These are phyloP conservation scores for Hymenochirus boettgeri DNA, from an alignment of 2,113 vertebrate genomes.

Conservation along the genomic window DNA sequence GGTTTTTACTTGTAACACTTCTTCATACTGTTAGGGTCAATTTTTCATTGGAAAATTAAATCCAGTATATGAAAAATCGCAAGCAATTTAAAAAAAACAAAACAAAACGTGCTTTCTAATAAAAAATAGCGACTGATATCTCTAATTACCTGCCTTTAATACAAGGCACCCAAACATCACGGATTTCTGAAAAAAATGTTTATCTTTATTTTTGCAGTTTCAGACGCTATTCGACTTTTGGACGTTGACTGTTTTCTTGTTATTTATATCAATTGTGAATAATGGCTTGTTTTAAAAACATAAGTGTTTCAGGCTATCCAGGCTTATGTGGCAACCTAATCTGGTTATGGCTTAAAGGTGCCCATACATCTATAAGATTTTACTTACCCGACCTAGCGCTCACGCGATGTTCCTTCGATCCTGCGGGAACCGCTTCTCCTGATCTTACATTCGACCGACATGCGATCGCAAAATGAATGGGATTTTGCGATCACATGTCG, in stretches of 20 bases:
- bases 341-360: too few relatives aligned
- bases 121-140: conserved; percentile 65
- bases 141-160: conserved; percentile 68
- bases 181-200: conserved; percentile 56
- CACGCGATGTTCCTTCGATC: too few relatives aligned
- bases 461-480: too few relatives aligned
- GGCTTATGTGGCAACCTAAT: too few relatives aligned
- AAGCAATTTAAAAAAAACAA: conserved; percentile 59
- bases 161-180: conserved; percentile 68
- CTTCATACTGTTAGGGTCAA: conserved; percentile 66
- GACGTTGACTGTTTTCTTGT: conserved; percentile 55
- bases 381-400: too few relatives aligned
- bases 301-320: too few relatives aligned
- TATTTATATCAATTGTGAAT: conserved; percentile 69
- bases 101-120: conserved; percentile 50
- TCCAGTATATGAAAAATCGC: conserved; percentile 61
- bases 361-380: too few relatives aligned
- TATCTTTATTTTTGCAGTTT: conserved; percentile 61
- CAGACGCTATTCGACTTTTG: conserved; percentile 63
- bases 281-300: too few relatives aligned
- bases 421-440: too few relatives aligned
- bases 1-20: conserved; percentile 63
- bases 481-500: too few relatives aligned
- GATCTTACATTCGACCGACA: too few relatives aligned
- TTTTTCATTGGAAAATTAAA: conserved; percentile 70